Evolutionary conservation across 92 coral and sea anemone genomes (phyloP).

Genomic region (Zoanthus gigantus): DNA sequence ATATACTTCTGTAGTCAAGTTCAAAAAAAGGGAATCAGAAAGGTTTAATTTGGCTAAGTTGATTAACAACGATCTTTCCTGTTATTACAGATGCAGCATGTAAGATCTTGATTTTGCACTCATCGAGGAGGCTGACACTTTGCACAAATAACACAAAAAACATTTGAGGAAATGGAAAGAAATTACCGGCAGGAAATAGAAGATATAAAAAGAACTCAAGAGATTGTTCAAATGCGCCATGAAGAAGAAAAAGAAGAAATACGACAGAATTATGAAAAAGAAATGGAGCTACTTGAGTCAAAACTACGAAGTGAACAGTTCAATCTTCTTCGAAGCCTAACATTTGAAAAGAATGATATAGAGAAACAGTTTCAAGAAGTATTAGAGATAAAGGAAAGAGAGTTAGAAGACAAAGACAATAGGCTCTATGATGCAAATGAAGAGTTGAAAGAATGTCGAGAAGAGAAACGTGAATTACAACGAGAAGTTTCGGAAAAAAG

Average conservation of each 20-base stretch:
- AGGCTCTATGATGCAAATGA: neutral
- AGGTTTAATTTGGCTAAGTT: constrained; percentile 80
- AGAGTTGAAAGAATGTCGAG: neutral
- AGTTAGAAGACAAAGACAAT: constrained; percentile 52
- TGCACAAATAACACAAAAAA: constrained; percentile 73
- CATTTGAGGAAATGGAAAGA: constrained; percentile 62
- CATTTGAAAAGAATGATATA: constrained; percentile 84
- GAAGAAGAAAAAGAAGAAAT: constrained; percentile 67
- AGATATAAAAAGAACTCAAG: constrained; percentile 64
- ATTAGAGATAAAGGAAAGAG: constrained; percentile 70
- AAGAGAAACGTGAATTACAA: neutral
- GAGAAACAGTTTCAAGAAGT: constrained; percentile 69
- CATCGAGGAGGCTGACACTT: constrained; percentile 77
- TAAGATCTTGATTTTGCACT: constrained; percentile 80
- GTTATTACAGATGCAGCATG: constrained; percentile 64
- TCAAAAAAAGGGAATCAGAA: constrained; percentile 25
- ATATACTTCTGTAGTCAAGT: constrained; percentile 5
- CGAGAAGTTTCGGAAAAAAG: constrained; percentile 36
- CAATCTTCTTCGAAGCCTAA: constrained; percentile 81
- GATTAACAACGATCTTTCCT: constrained; percentile 77
- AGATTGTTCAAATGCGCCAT: constrained; percentile 59
- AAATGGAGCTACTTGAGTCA: constrained; percentile 76
- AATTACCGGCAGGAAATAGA: constrained; percentile 59
- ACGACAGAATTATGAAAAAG: constrained; percentile 17
- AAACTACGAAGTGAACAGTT: constrained; percentile 83